Percentiles rank a stretch among this genome's conserved stretches.
Evolutionary conservation across 2,797 vertebrate genomes (phyloP).

Genomic region (Aplochiton taeniatus): DNA sequence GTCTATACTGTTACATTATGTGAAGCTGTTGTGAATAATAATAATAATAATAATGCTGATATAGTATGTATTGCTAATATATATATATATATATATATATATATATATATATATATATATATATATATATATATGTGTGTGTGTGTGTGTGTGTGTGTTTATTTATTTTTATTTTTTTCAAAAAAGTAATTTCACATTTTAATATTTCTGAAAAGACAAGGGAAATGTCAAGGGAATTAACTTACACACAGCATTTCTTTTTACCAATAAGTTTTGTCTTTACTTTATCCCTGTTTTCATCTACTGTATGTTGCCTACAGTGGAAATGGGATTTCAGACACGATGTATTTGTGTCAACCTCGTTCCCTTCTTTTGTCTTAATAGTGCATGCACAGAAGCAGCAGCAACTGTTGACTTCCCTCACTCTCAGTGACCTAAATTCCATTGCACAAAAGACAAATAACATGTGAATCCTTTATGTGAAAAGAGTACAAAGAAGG

Average conservation of each 20-base stretch:
- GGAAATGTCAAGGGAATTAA: no score
- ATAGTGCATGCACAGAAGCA: constrained; percentile 11
- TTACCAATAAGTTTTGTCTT: background rate
- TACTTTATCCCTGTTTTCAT: background rate
- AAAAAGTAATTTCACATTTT: no score
- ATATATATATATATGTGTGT: no score
- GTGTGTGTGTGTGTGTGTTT: no score
- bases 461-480: background rate
- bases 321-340: constrained; percentile 3
- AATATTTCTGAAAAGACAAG: no score
- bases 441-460: constrained; percentile 14
- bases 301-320: background rate
- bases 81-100: no score
- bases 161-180: no score
- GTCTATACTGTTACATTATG: no score
- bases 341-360: constrained; percentile 7
- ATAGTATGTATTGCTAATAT: no score
- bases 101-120: no score
- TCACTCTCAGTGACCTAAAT: constrained; percentile 32
- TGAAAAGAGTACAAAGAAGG: background rate
- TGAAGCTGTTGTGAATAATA: background rate
- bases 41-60: no score
- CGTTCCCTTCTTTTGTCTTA: constrained; percentile 17
- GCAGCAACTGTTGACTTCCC: constrained; percentile 11
- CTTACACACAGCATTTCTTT: constrained; percentile 7